Percentiles rank a stretch among this genome's conserved stretches.
phyloP scores from a whole-genome alignment of 2,888 invertebrate genomes.

The Lysandra bellargus region DNA sequence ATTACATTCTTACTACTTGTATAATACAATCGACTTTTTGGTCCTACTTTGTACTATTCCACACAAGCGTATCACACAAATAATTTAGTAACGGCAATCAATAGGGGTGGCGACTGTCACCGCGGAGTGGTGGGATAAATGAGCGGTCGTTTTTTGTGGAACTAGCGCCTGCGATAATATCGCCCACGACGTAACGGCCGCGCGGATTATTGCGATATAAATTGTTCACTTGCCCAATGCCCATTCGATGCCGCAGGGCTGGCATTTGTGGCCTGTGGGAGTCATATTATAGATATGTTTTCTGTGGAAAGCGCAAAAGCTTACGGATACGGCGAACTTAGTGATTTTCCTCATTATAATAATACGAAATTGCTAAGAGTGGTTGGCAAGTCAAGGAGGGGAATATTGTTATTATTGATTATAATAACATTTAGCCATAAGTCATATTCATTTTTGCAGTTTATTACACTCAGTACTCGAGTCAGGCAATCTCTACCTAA shows the following conservation, averaged over 20 bases:
- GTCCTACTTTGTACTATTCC: not conserved
- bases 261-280: constrained; percentile 38
- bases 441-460: too few species aligned
- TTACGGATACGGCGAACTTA: not conserved
- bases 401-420: too few species aligned
- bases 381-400: not conserved
- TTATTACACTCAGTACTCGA: too few species aligned
- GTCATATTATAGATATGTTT: not conserved
- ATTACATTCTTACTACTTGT: too few species aligned
- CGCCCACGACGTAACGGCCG: constrained; percentile 70
- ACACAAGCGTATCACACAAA: not conserved
- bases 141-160: constrained; percentile 77
- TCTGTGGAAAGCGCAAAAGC: not conserved
- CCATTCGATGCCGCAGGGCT: constrained; percentile 71
- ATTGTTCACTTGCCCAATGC: constrained; percentile 71
- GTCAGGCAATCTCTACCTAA: too few species aligned
- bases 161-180: constrained; percentile 77
- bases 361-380: too few species aligned
- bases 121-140: constrained; percentile 74
- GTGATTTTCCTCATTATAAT: too few species aligned
- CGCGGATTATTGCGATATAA: constrained; percentile 79
- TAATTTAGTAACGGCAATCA: constrained; percentile 34
- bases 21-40: not conserved
- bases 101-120: constrained; percentile 51
- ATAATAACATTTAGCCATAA: too few species aligned